phyloP scores from a whole-genome alignment of 2,113 vertebrate species.

The Tenrec ecaudatus region DNA sequence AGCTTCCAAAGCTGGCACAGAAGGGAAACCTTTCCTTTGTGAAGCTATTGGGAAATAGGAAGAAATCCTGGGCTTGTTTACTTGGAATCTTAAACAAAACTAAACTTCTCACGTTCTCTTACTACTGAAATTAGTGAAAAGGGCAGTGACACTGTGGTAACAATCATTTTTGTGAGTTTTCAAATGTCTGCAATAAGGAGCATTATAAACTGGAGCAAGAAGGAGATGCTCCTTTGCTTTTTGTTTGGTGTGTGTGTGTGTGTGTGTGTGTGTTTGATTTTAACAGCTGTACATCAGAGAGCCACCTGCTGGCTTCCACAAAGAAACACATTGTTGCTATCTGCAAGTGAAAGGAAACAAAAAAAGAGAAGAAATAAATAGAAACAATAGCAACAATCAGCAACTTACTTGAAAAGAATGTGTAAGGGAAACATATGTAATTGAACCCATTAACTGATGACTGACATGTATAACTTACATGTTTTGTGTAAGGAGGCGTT shows the following conservation, averaged over 20 bases:
- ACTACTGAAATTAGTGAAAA: conserved; percentile 42
- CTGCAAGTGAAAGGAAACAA: background rate
- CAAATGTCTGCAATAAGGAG: conserved; percentile 31
- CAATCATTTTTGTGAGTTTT: conserved; percentile 57
- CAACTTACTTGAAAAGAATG: background rate
- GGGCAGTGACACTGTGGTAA: conserved; percentile 64
- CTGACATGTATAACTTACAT: background rate
- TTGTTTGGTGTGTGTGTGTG: background rate
- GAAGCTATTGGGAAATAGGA: conserved; percentile 73
- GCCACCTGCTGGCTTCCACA: conserved; percentile 72
- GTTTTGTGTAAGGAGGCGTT: no score
- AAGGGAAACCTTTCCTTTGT: conserved; percentile 62
- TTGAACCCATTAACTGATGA: background rate
- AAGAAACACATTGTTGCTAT: conserved; percentile 20
- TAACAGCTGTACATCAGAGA: conserved; percentile 40
- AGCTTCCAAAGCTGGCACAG: background rate
- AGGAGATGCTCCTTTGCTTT: background rate
- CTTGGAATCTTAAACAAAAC: conserved; percentile 76
- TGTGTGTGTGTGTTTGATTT: background rate
- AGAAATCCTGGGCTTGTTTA: conserved; percentile 76
- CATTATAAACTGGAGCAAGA: background rate
- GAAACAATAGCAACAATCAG: background rate
- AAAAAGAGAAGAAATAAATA: background rate
- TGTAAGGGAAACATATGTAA: background rate
- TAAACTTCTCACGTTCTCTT: conserved; percentile 73